Conservation (phyloP, 2,888 invertebrate genomes). For the Acrocera orbiculus region DNA sequence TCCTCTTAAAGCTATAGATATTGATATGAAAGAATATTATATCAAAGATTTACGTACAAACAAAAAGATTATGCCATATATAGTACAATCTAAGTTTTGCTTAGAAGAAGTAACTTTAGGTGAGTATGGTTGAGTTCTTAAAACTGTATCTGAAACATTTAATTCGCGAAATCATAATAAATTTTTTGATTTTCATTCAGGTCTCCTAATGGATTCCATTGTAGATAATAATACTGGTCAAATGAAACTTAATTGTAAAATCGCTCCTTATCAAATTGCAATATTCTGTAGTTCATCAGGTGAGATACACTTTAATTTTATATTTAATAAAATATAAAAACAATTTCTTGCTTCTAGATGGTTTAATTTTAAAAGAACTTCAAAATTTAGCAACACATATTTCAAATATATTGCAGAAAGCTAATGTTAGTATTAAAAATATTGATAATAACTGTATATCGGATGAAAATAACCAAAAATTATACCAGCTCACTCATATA, state of each 20-base stretch:
- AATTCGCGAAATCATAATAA: background rate
- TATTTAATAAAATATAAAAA: background rate
- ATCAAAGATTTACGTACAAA: conserved; percentile 15
- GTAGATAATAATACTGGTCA: conserved; percentile 32
- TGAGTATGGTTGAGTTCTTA: conserved; percentile 13
- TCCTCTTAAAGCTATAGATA: conserved; percentile 15
- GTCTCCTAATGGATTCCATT: conserved; percentile 32
- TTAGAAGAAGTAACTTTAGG: conserved; percentile 21
- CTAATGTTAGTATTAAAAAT: conserved; percentile 28
- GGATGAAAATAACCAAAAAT: conserved; percentile 15
- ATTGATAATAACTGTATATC: conserved; percentile 18
- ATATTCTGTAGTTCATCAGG: conserved; percentile 37
- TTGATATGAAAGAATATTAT: conserved; percentile 13
- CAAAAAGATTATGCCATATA: conserved; percentile 14
- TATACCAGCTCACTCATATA: conserved; percentile 32
- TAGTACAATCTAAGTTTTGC: conserved; percentile 23
- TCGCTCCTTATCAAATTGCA: conserved; percentile 60
- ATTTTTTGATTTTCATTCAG: conserved; percentile 10
- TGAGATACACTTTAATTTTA: conserved; percentile 13
- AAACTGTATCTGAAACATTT: background rate
- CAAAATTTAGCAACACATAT: conserved; percentile 38
- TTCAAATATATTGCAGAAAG: conserved; percentile 34
- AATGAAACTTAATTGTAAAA: conserved; percentile 39
- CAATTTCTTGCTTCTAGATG: conserved; percentile 13
- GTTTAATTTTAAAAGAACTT: conserved; percentile 29